phyloP scores from a whole-genome alignment of 2,113 vertebrate species.

The Tachysurus vachellii region DNA sequence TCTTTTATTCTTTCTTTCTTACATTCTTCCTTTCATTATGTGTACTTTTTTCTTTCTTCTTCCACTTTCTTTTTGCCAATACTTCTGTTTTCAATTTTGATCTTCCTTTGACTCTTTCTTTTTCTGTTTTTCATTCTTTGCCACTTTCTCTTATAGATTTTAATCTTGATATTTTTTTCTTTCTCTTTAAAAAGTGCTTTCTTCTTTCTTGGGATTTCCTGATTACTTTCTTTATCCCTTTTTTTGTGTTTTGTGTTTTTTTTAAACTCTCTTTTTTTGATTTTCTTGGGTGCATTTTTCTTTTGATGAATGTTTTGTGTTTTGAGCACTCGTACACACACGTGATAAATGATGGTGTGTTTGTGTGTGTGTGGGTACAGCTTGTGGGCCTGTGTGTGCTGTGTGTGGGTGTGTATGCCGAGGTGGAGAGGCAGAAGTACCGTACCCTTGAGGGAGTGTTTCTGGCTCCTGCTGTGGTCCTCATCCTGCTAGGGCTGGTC shows the following conservation, averaged over 20 bases:
- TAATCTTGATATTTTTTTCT: not conserved
- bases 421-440: slow-evolving; percentile 85
- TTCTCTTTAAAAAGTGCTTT: not conserved
- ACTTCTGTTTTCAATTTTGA: not conserved
- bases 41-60: not conserved
- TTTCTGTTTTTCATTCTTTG: not conserved
- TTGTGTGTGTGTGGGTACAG: slow-evolving; percentile 58
- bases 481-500: slow-evolving; percentile 82
- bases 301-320: too few relatives aligned
- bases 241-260: not conserved
- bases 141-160: not conserved
- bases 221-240: not conserved
- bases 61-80: not conserved
- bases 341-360: not conserved
- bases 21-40: not conserved
- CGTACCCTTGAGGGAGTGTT: slow-evolving; percentile 86
- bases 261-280: not conserved
- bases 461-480: slow-evolving; percentile 83
- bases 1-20: not conserved
- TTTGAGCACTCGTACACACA: not conserved
- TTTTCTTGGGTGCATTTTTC: too few relatives aligned
- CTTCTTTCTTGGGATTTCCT: not conserved
- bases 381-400: slow-evolving; percentile 81
- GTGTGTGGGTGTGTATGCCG: slow-evolving; percentile 83
- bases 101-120: not conserved